These are phyloP conservation scores for Darevskia mixta DNA, from an alignment of 2,797 vertebrate species.

Conservation along the genomic window DNA sequence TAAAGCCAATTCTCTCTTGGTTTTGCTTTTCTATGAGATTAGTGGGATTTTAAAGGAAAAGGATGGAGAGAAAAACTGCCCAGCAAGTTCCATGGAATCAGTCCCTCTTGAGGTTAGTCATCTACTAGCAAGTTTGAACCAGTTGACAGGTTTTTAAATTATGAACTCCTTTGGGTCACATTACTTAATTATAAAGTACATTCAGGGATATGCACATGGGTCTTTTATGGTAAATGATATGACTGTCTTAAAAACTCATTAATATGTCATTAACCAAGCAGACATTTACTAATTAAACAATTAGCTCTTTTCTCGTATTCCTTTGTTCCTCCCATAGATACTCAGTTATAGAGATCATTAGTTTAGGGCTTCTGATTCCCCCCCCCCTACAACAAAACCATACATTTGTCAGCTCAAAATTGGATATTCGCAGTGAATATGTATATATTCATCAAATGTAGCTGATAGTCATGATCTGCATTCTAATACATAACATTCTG, in stretches of 20 bases:
- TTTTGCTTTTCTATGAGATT: constrained; percentile 28
- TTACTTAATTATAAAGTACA: constrained; percentile 87
- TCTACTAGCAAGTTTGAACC: constrained; percentile 76
- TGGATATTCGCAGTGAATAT: not conserved
- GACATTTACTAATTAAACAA: constrained; percentile 90
- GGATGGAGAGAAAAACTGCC: constrained; percentile 61
- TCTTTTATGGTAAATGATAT: constrained; percentile 88
- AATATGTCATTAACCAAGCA: constrained; percentile 90
- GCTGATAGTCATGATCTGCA: not conserved
- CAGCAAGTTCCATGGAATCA: constrained; percentile 69
- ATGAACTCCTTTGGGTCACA: constrained; percentile 83
- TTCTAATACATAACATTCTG: not conserved
- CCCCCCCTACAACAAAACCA: constrained; percentile 70
- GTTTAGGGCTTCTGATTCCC: constrained; percentile 62
- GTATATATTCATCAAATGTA: not conserved
- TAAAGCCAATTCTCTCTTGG: not conserved
- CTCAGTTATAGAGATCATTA: constrained; percentile 73
- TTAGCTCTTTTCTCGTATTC: constrained; percentile 85
- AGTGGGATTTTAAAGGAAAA: constrained; percentile 53
- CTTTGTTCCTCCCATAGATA: constrained; percentile 82
- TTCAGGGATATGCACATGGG: constrained; percentile 83
- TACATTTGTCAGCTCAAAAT: constrained; percentile 36
- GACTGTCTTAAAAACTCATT: constrained; percentile 89
- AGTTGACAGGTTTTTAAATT: constrained; percentile 83
- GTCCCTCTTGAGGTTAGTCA: constrained; percentile 73